Evolutionary conservation across 1,140 invertebrate species (phyloP).

Genomic region (Leptopilina boulardi): DNA sequence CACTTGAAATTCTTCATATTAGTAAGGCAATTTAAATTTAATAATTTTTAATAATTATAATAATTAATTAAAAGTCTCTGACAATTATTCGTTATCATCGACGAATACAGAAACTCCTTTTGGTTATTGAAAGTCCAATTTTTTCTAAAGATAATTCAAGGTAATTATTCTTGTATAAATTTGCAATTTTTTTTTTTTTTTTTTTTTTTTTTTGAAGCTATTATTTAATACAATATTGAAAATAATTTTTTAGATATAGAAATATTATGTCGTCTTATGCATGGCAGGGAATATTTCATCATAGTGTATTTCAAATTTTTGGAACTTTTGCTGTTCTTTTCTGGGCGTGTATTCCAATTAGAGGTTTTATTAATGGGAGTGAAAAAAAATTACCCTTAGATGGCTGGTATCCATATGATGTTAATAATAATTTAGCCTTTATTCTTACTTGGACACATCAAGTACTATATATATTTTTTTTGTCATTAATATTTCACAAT

Average conservation of each 20-base stretch:
- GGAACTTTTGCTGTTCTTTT: not conserved
- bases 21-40: no score
- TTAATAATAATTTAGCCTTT: not conserved
- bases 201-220: not conserved
- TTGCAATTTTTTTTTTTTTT: not conserved
- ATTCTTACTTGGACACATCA: not conserved
- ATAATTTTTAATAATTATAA: no score
- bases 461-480: not conserved
- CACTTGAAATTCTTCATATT: no score
- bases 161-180: no score
- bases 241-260: not conserved
- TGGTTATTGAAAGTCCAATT: not conserved
- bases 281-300: constrained; percentile 20
- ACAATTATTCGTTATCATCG: not conserved
- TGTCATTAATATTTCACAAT: not conserved
- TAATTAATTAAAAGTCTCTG: no score
- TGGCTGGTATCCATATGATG: constrained; percentile 5
- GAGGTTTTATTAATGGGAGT: not conserved
- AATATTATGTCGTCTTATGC: not conserved
- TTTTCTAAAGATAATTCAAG: not conserved
- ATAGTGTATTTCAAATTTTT: not conserved
- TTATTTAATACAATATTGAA: not conserved
- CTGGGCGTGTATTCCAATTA: not conserved
- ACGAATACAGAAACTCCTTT: not conserved
- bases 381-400: not conserved